phyloP scores from a whole-genome alignment of 2,797 vertebrate genomes.

The Gallinago solitaria region DNA sequence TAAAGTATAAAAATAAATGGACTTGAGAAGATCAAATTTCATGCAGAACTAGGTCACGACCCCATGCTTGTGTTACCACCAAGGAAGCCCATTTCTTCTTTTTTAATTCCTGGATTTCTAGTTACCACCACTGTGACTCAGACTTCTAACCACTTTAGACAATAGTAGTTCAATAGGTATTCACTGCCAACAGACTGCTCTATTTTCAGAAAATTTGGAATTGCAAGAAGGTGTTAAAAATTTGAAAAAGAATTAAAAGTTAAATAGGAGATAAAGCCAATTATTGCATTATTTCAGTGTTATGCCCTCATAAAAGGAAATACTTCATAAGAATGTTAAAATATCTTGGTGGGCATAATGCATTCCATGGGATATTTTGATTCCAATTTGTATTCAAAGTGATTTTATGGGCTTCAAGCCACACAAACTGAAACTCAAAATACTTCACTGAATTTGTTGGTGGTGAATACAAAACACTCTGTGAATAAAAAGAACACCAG shows the following conservation, averaged over 20 bases:
- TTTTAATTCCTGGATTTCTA: background rate
- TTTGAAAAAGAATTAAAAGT: background rate
- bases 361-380: background rate
- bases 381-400: background rate
- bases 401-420: background rate
- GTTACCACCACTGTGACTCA: background rate
- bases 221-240: background rate
- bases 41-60: background rate
- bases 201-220: background rate
- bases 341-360: background rate
- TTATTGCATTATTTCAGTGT: background rate
- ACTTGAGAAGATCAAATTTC: background rate
- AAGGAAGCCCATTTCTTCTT: background rate
- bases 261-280: background rate
- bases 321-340: background rate
- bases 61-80: background rate
- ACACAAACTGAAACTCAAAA: background rate
- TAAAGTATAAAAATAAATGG: background rate
- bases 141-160: background rate
- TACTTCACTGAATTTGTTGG: constrained; percentile 16
- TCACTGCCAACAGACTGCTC: constrained; percentile 41
- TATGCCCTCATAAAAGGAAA: background rate
- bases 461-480: constrained; percentile 50
- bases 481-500: constrained; percentile 75
- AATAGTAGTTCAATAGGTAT: background rate